Base-by-base conservation (phyloP, 2,113 vertebrate genomes). In the Otis tarda region DNA sequence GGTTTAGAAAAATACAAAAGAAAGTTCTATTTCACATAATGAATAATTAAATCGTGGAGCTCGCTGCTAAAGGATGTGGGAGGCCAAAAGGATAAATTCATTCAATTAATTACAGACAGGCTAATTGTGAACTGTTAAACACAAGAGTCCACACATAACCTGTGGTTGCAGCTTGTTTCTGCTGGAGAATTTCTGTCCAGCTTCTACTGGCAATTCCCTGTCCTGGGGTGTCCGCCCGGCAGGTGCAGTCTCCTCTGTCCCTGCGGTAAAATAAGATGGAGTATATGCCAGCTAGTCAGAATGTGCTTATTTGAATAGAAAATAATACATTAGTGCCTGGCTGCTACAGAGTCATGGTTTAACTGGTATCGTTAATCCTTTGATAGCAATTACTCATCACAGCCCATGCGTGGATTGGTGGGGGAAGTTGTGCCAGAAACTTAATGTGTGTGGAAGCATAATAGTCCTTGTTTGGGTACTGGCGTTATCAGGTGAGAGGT, bases 1-100 rank as follows among this genome's bases (percentile, higher is more conserved):
- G 56, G 60, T 63, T 95, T 92, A 92, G 60, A 87, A 81, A 87
- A 91, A 64, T 3, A 94, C 50, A 95, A 74, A 90, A 88, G 91
- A 93, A 81, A 63, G 93, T 81, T 77, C 77, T 86, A 7, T 94
- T 95, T 86, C 69, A 60, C 77, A 78, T 69, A 78, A 79, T 64
- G 89, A 83, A 63, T 70, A 84, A 69, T 80, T 95, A 75, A 92
- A 33, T 60, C 83, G 80, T 90, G 64, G 39, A 83, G 60, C 73
- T 84, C 24, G 1, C 60, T 87, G 80, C 80, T 95, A 28, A 87
- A 84, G 87, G 53, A 82, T 95, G 89, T 91, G 87, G 65, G 93
- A 92, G 87, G 81, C 73, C 8, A 4, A 71, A 94, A 93, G 76
- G 84, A 78, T 78, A 60, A 95, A 84, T 84, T 89, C 14, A 75